Evolutionary conservation across 2,113 vertebrate species (phyloP).

Genomic region (Pycnonotus jocosus): DNA sequence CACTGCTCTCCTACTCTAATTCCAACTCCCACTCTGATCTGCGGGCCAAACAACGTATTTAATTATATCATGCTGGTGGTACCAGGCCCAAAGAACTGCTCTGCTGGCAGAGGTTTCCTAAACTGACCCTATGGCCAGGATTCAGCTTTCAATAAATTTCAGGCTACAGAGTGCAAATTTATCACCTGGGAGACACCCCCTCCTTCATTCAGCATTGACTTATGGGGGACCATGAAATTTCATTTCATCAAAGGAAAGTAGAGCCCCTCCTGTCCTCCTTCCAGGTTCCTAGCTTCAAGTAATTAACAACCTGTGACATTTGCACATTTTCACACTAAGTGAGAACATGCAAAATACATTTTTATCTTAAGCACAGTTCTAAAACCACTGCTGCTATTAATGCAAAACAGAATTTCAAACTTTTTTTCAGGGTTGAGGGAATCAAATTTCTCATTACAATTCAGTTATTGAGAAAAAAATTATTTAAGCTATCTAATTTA

Average conservation of each 20-base stretch:
- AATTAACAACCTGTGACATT: conserved; percentile 19
- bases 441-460: neutral
- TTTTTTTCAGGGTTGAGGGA: neutral
- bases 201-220: neutral
- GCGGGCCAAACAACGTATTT: conserved; percentile 1
- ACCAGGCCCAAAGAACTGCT: conserved; percentile 27
- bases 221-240: neutral
- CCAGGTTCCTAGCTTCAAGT: neutral
- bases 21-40: conserved; percentile 31
- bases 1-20: neutral
- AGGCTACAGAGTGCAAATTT: neutral
- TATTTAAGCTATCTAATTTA: neutral
- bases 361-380: neutral
- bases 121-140: neutral
- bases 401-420: neutral
- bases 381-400: neutral
- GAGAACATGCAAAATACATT: neutral
- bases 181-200: neutral
- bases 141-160: neutral
- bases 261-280: neutral
- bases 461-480: neutral
- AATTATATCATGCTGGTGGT: conserved; percentile 32
- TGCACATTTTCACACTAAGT: conserved; percentile 8
- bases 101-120: neutral
- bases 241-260: neutral